Base-by-base conservation (phyloP, 2,888 invertebrate genomes). In the Leptopilina syphax region DNA sequence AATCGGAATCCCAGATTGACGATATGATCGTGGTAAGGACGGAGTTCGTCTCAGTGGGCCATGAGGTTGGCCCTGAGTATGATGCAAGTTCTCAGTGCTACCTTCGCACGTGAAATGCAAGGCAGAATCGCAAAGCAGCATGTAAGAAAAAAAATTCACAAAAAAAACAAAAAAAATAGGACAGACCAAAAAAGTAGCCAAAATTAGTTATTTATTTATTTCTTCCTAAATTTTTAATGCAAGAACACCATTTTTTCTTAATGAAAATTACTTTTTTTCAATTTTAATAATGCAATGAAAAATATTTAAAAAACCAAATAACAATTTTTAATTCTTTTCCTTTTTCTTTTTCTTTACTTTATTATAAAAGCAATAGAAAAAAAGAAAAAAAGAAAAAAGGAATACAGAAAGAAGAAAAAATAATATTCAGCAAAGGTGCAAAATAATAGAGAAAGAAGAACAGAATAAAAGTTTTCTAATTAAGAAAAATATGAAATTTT, bases 1-100 rank as follows among this genome's bases (percentile, higher is more conserved):
- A 87, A 94, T 93, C 83, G 94, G 94, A 88, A 94, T 94, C 89
- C 94, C 94, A 91, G 94, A 93, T 90, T 94, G 94, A 84, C 94
- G 92, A 91, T 94, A 94, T 87, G 93, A 93, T 88, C 94, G 92
- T 87, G 94, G 94, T 88, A 94, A 92, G 86, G 94, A 94, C 87
- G 94, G 94, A 88, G 93, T 93, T 87, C 94, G 92, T 90, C 93
- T 93, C 85, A 94, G 91, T 84, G 93, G 93, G 87, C 93, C 91
- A 84, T 92, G 91, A 82, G 90, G 88, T 82, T 89, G 90, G 85
- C 89, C 89, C 88, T 89, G 87, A 85, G 86, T 86, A 84, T 91
- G 92, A 89, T 93, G 92, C 83, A 94, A 92, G 92, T 94, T 94
- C 92, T 94, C 94, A 87, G 94, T 94, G 91, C 94, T 94, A 92